Evolutionary conservation across 2,888 invertebrate species (phyloP), one percentile per base, ranked within the genome.

Genomic region (Trissoscelio sp.): DNA sequence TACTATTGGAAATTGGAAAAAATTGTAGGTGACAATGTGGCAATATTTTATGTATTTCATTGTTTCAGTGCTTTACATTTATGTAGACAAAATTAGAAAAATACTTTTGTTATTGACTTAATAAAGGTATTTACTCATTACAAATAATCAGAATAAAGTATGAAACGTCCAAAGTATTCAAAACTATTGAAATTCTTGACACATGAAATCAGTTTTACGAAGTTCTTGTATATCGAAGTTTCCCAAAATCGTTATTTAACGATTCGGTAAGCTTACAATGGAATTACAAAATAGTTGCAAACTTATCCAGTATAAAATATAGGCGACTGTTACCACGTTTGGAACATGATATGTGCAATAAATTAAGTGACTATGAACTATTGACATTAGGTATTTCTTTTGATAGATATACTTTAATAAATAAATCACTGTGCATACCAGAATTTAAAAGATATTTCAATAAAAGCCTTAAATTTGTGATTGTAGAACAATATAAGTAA

Each of bases 201-300:
- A 44, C 16, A 44, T 24, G 20, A 67, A 60, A 37, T 51, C 28
- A 31, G 48, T 37, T 44, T 2, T 24, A 7, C 34, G 12, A 46
- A 57, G 6, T 70, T 58, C 11, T 5, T 7, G 16, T 48, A 69
- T 46, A 46, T 34, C 14, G 9, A 37, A 58, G 28, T 48, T 70
- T 14, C n/a, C n/a, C 31, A 16, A 42, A 72, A 62, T 73, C 42
- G 53, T 53, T 51, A 42, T 42, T 42, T 20, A 44, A 62, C 31
- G 62, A 62, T 60, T 73, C n/a, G 4, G 14, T 22, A n/a, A 31
- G 48, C 42, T 53, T 67, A 67, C 2, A 24, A 28, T 11, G 16
- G 37, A 67, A 66, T 67, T 44, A 44, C 55, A 22, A 60, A 73
- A 73, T 73, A 62, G 62, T 73, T 73, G 0, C 6, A 60, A 60